phyloP scores from a whole-genome alignment of 2,113 vertebrate species.

The Macaca nemestrina region DNA sequence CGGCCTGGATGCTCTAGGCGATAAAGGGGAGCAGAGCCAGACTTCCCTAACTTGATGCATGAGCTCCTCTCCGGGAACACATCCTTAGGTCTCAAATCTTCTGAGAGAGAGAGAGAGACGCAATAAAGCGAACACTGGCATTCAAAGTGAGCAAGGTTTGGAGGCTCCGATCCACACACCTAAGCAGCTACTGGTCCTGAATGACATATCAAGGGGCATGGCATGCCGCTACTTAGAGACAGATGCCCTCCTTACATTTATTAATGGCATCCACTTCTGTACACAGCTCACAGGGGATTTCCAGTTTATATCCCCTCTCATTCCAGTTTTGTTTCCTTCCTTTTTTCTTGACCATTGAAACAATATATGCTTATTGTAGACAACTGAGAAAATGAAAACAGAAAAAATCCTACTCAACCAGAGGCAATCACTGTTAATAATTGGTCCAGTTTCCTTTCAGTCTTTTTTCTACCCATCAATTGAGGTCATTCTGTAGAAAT shows the following conservation, averaged over 20 bases:
- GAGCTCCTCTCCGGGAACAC: background rate
- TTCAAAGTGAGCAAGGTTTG: background rate
- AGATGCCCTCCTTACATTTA: no score
- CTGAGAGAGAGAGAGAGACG: background rate
- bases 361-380: background rate
- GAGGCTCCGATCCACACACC: no score
- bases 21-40: background rate
- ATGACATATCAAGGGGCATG: rapidly evolving
- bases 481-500: background rate
- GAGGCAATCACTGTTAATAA: background rate
- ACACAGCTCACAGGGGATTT: background rate
- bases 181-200: background rate
- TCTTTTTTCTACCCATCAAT: background rate
- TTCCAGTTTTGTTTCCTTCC: background rate
- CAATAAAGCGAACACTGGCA: background rate
- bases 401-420: background rate
- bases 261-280: no score
- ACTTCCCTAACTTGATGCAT: background rate
- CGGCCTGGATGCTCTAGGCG: background rate
- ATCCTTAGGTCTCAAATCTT: background rate
- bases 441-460: background rate
- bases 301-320: background rate
- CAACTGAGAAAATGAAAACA: background rate
- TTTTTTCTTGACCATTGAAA: background rate
- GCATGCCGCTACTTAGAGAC: no score